A percentile compares a stretch with the other conserved stretches of the same genome.
phyloP scores from a whole-genome alignment of 2,113 vertebrate species.

The Psittacara wagleri region DNA sequence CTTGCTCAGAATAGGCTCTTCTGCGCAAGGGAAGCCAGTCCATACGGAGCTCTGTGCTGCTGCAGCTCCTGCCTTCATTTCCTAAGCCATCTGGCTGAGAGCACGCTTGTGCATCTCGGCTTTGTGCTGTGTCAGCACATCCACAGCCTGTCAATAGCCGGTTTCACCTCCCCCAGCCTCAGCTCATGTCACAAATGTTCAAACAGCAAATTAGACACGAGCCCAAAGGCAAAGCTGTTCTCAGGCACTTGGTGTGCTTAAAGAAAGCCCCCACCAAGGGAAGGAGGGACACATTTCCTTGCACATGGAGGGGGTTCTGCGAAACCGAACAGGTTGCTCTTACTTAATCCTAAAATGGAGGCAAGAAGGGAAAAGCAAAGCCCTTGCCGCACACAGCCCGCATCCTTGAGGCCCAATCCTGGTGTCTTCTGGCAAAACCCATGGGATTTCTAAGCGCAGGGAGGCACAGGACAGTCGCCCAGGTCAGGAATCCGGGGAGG shows the following conservation, averaged over 20 bases:
- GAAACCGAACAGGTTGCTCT: not conserved
- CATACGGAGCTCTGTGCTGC: rapidly evolving
- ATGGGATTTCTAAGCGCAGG: not conserved
- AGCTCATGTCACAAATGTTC: not conserved
- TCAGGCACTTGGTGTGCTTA: not conserved
- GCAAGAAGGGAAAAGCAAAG: not conserved
- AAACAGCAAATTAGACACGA: not conserved
- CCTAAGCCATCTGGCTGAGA: not conserved
- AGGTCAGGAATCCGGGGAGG: not conserved
- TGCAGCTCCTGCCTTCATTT: not conserved
- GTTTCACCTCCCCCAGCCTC: not conserved
- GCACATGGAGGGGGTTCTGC: not conserved
- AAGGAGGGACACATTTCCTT: not conserved
- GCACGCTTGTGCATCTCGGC: not conserved
- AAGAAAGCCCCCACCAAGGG: not conserved
- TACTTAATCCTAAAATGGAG: not conserved
- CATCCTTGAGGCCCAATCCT: not conserved
- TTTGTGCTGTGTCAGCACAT: slow-evolving; percentile 5
- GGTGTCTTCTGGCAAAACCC: not conserved
- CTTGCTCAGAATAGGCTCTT: not conserved
- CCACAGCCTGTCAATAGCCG: not conserved
- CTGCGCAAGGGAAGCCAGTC: not conserved
- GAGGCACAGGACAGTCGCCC: not conserved
- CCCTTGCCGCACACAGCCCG: not conserved
- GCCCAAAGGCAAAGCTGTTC: not conserved